Evolutionary conservation across 2,888 invertebrate genomes (phyloP), one percentile per base, ranked within the genome.

Genomic region (Aspidiotus destructor): DNA sequence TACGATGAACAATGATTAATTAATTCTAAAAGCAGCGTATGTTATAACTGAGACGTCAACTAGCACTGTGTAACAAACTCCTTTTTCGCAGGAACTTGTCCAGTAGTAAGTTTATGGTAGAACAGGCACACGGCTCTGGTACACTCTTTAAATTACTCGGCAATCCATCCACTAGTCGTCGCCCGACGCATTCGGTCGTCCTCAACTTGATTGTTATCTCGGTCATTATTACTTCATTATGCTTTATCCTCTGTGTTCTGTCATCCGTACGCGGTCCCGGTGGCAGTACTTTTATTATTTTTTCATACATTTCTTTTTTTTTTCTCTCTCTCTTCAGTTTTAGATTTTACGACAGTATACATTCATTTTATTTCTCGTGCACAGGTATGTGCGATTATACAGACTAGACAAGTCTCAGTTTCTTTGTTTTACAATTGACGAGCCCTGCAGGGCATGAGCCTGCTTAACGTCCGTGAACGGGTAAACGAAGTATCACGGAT

Each of bases 191-290:
- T 67, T 67, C 67, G 58, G 67, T 67, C 67, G 58, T 67, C 67
- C 40, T 67, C 67, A 58, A 60, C 67, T 67, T 67, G 67, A 67
- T 67, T 42, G 58, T 67, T 67, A 67, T 67, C 67, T 58, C 48
- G 60, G 48, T 67, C 60, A 48, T 67, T 67, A 67, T 58, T 67
- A 58, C 67, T 58, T 67, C 60, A 67, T 58, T 67, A 67, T 67
- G 58, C 58, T 67, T 67, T 60, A 67, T 67, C 67, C 67, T 67
- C 67, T 67, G 67, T 67, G 67, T 60, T 67, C 67, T 58, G 67
- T 67, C 67, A 67, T 67, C 67, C 67, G 67, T 67, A 67, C 67
- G 67, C 28, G 28, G 28, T 28, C 28, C 28, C 28, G 28, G 67
- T 67, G 58, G 67, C 67, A 67, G 40, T 58, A 58, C 40, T 58